These are phyloP conservation scores for Spatulosminthurus flaviceps DNA, from an alignment of 2,888 invertebrate genomes.

Conservation along the genomic window DNA sequence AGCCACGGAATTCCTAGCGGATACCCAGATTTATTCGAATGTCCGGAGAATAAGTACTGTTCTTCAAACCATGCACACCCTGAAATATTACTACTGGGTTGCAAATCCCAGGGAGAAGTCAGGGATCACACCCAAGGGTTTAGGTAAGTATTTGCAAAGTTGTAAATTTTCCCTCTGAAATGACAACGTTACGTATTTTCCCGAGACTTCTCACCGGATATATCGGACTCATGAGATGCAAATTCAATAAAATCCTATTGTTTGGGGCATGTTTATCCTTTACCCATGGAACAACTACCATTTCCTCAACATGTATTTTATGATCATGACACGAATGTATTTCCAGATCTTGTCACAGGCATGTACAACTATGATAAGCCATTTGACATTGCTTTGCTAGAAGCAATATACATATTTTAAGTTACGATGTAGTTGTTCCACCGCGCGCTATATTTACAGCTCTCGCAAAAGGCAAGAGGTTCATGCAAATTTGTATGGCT, in stretches of 20 bases:
- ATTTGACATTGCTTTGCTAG: too few species aligned
- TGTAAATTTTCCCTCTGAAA: slow-evolving; percentile 1
- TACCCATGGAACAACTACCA: neutral
- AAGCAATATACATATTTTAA: too few species aligned
- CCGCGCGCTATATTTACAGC: too few species aligned
- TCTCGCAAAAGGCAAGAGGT: too few species aligned
- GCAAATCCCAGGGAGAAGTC: slow-evolving; percentile 94
- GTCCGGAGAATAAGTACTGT: slow-evolving; percentile 96
- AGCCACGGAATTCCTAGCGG: slow-evolving; percentile 97
- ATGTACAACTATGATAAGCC: too few species aligned
- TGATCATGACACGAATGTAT: neutral
- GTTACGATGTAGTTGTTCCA: too few species aligned
- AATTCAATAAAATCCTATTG: slow-evolving; percentile 10
- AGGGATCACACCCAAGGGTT: slow-evolving; percentile 93
- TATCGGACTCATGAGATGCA: slow-evolving; percentile 13
- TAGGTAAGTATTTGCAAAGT: slow-evolving; percentile 74
- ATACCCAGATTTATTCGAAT: slow-evolving; percentile 96
- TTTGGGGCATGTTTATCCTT: neutral
- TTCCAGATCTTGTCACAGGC: too few species aligned
- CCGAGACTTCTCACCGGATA: neutral
- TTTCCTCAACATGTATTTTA: neutral
- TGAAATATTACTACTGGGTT: slow-evolving; percentile 99
- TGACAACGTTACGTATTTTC: slow-evolving; percentile 10
- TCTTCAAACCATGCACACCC: slow-evolving; percentile 96
- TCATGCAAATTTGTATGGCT: too few species aligned